Evolutionary conservation across 2,797 vertebrate species (phyloP), one percentile per base, ranked within the genome.

Genomic region (Parambassis ranga): DNA sequence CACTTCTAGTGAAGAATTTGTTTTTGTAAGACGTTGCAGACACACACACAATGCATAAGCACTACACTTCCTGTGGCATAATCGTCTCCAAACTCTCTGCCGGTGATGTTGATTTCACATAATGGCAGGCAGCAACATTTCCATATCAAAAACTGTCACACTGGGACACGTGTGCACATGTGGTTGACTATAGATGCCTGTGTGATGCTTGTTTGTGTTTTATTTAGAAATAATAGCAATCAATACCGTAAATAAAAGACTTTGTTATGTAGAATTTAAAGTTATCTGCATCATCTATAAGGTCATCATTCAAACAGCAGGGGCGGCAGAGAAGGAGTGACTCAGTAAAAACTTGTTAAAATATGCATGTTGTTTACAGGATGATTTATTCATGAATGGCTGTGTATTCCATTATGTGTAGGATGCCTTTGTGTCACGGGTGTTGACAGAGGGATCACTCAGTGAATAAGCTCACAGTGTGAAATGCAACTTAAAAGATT

Each of bases 321-420:
- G 71, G 58, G 65, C 59, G 77, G 75, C 59, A 26, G 37, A 55
- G 58, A 55, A 42, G 28, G 48, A 64, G 63, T 51, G 68, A 67
- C 60, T 83, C 67, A 23, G 75, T 68, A 33, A 75, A 81, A 88
- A 82, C 41, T 39, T 65, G 58, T 77, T 89, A 32, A 88, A 89
- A 84, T 85, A 90, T 90, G 73, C 76, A 87, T 87, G 78, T 58
- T 81, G 78, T 87, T 84, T 74, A 70, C 65, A 6, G 20, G 52
- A 83, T 86, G 59, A 77, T 87, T 90, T 87, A 90, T 89, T 87
- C 62, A 81, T 80, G 70, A 77, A 44, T 57, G 60, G 30, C 39
- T 53, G 50, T 55, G 44, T 70, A 11, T 81, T 81, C 58, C 27
- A 55, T 75, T 76, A 66, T 79, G 72, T 80, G 65, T 58, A 23